Base-by-base conservation (phyloP, 2,113 vertebrate genomes). In the Chrysemys picta region DNA sequence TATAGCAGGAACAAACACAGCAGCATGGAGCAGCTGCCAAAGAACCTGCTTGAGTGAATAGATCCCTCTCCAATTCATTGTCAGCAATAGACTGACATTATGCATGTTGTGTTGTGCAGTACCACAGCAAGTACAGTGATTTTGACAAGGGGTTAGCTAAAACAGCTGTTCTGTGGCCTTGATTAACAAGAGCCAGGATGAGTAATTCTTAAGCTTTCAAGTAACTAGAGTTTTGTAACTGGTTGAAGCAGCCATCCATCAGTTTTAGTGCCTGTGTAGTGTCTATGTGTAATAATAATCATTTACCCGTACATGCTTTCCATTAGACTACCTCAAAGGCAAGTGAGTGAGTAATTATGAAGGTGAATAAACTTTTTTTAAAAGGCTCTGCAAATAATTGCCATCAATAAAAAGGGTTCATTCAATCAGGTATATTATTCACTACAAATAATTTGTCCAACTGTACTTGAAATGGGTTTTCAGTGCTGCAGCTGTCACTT, bases 101-200 rank as follows among this genome's bases (percentile, higher is more conserved):
- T 54, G 53, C 8, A 54, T 54, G 53, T 31, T 87, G 59, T 1
- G 1, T 93, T 93, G 86, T 93, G 72, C 69, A 35, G 42, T 27
- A 8, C 45, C 19, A 25, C 83, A 96, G 92, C 82, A 94, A 94
- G 59, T 80, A 75, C 22, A 86, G 35, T 24, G 57, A 65, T 56
- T 92, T 95, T 93, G 86, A 3, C 22, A 93, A 94, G 78, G 10
- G 29, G 92, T 79, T 86, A 94, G 38, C 86, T 95, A 31, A 95
- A 96, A 95, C 83, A 96, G 79, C 91, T 96, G 89, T 96, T 92
- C 81, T 50, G 47, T 88, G 95, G 92, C 88, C 92, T 87, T 95
- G 88, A 95, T 96, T 93, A 91, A 24, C 50, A 69, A 31, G 84
- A 57, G 1, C 9, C 82, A 80, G 50, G 57, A 54, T 91, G 89